Evolutionary conservation across 2,888 invertebrate genomes (phyloP).

Genomic region (Drosophila histrio): DNA sequence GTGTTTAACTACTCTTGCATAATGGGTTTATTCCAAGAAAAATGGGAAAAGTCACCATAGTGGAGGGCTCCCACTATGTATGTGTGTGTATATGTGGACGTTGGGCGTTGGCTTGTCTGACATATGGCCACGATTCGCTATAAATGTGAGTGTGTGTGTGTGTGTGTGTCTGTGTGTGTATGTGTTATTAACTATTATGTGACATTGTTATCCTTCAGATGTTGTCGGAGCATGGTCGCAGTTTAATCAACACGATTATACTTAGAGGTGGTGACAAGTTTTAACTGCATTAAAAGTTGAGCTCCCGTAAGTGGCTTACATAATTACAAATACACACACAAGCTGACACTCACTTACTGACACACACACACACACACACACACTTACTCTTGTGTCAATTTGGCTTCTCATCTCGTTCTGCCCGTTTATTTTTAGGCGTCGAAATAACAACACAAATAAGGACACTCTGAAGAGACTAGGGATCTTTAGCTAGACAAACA

Average conservation of each 20-base stretch:
- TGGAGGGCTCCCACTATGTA: background rate
- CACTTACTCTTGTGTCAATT: slow-evolving; percentile 9
- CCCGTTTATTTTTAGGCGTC: slow-evolving; percentile 53
- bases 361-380: background rate
- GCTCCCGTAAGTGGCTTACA: slow-evolving; percentile 58
- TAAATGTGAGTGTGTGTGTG: slow-evolving; percentile 6
- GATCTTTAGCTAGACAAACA: slow-evolving; percentile 46
- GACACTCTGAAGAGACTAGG: slow-evolving; percentile 23
- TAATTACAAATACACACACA: slow-evolving; percentile 44
- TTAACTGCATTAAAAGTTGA: slow-evolving; percentile 69
- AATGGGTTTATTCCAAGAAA: too few relatives aligned
- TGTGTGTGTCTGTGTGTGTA: slow-evolving; percentile 20
- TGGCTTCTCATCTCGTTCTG: slow-evolving; percentile 7
- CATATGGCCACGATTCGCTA: slow-evolving; percentile 45
- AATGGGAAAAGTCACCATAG: too few relatives aligned
- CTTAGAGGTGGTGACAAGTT: slow-evolving; percentile 63
- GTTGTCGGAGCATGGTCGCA: slow-evolving; percentile 27
- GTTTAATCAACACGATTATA: slow-evolving; percentile 73
- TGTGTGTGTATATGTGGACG: slow-evolving; percentile 1
- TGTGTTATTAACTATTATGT: slow-evolving; percentile 51
- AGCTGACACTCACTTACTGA: slow-evolving; percentile 1
- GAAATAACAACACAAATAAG: slow-evolving; percentile 29
- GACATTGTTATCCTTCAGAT: slow-evolving; percentile 44
- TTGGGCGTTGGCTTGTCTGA: slow-evolving; percentile 44
- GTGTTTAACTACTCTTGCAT: too few relatives aligned